Evolutionary conservation across 2,888 invertebrate genomes (phyloP).

Genomic region (Eupithecia vulgata): DNA sequence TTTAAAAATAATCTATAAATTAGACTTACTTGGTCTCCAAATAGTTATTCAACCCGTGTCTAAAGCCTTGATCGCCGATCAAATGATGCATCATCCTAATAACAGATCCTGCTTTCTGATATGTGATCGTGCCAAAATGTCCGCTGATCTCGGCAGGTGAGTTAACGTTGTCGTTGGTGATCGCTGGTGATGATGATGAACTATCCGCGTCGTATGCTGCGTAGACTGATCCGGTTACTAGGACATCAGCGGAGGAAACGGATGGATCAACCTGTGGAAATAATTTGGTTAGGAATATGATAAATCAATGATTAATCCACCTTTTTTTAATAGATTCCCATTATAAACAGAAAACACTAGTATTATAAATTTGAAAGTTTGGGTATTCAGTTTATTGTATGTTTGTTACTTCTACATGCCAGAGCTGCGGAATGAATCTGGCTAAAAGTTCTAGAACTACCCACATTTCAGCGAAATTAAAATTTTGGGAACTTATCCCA

Average conservation of each 20-base stretch:
- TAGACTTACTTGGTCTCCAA: conserved; percentile 78
- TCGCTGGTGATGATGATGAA: conserved; percentile 74
- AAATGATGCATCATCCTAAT: conserved; percentile 79
- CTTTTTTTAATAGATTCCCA: too few relatives aligned
- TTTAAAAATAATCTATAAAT: too few relatives aligned
- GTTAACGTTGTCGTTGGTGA: conserved; percentile 83
- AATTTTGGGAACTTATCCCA: too few relatives aligned
- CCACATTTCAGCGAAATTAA: too few relatives aligned
- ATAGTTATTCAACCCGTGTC: conserved; percentile 60
- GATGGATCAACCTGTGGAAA: conserved; percentile 78
- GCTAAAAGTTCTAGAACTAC: too few relatives aligned
- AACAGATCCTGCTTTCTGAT: conserved; percentile 86
- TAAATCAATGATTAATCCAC: not conserved
- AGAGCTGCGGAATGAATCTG: too few relatives aligned
- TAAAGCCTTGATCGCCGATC: conserved; percentile 67
- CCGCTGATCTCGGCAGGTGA: conserved; percentile 85
- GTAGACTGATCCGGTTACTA: conserved; percentile 86
- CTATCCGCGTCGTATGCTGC: conserved; percentile 85
- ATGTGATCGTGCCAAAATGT: conserved; percentile 87
- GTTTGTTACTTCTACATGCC: too few relatives aligned
- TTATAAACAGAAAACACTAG: too few relatives aligned
- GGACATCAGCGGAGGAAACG: conserved; percentile 86
- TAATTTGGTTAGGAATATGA: not conserved
- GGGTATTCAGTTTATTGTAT: too few relatives aligned
- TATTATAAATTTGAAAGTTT: too few relatives aligned